Evolutionary conservation across 2,113 vertebrate species (phyloP), one percentile per base, ranked within the genome.

Genomic region (Ciconia stormi): DNA sequence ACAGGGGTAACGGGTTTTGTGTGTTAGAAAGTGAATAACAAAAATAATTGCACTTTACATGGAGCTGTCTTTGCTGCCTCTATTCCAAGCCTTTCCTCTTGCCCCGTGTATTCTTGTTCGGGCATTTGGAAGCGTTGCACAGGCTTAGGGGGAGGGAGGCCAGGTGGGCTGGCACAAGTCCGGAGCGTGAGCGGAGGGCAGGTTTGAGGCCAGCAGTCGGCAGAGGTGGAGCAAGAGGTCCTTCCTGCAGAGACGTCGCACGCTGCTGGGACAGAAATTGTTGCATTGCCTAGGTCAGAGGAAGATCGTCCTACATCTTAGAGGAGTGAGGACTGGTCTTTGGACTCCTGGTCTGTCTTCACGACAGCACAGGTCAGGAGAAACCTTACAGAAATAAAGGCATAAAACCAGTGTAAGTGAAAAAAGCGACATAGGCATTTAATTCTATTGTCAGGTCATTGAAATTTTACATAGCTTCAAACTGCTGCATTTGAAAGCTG

Each of bases 391-490:
- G 36, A 86, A 82, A 69, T 46, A 26, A 66, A 80, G 40, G 36
- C 27, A 20, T 78, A 82, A 73, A 91, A 66, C 36, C 16, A 47
- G 7, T 16, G 5, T 22, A 53, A 85, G 17, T 72, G 42, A 17
- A 46, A 76, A 34, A 74, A 77, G 38, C 7, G 3, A 36, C 52
- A 5, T 10, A 50, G 55, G n/a, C 47, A 86, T 82, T 95, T 87
- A 80, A 87, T 91, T 89, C 70, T 93, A 15, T 82, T 30, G 87
- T 95, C 52, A 56, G 71, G 26, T 84, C 82, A 69, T 61, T 87
- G 67, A 86, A 86, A 46, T 69, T 93, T 95, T 95, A 81, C 81
- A 81, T 90, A 90, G 53, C 83, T 90, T 82, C 70, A 71, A 92
- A 73, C 77, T 84, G 56, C 87, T 94, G 84, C 38, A 49, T 85